Conservation (phyloP, 2,888 invertebrate genomes). For the Unio pictorum region DNA sequence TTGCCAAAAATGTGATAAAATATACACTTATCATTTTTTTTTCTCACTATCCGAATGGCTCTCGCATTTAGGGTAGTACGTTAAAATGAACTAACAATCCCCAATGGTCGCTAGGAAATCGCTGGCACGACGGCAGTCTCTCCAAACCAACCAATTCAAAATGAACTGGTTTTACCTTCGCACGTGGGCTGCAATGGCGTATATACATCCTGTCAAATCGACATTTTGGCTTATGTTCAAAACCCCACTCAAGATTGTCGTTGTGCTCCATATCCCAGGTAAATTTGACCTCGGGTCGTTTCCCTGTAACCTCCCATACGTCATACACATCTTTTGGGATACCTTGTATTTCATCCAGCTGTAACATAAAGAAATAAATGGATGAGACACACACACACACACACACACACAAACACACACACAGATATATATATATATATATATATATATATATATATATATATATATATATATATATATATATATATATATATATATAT, state of each 20-base stretch:
- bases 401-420: no score
- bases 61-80: constrained; percentile 29
- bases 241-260: constrained; percentile 73
- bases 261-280: constrained; percentile 77
- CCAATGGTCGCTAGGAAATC: constrained; percentile 77
- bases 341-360: constrained; percentile 69
- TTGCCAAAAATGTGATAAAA: no score
- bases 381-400: no score
- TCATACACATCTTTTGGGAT: constrained; percentile 72
- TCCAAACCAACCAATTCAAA: constrained; percentile 76
- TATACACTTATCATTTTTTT: no score
- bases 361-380: constrained; percentile 12
- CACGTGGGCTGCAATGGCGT: constrained; percentile 53
- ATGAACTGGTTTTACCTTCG: constrained; percentile 69
- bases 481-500: no score
- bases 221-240: constrained; percentile 70
- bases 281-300: constrained; percentile 73
- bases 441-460: no score
- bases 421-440: no score
- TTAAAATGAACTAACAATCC: constrained; percentile 71
- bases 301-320: constrained; percentile 75
- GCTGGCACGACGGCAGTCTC: constrained; percentile 72
- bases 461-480: no score
- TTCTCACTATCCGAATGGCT: no score
- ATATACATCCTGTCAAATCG: constrained; percentile 76